Evolutionary conservation across 92 coral and sea anemone genomes (phyloP), one percentile per base, ranked within the genome.

Genomic region (Paramuricea clavata): DNA sequence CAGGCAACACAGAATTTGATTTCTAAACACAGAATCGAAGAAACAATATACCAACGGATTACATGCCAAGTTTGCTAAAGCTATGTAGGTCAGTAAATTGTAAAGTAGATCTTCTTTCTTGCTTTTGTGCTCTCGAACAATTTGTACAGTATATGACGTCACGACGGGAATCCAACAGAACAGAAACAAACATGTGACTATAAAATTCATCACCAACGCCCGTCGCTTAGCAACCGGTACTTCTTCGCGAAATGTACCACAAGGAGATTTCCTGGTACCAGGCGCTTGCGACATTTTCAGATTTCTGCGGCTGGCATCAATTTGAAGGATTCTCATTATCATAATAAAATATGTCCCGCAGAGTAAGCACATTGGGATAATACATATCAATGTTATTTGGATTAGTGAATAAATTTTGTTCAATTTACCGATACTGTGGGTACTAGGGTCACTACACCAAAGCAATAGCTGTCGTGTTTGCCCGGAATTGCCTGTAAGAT

Each of bases 101-200:
- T 89, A 92, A 23, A 97, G 85, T 0, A 94, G 86, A 27, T 87
- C 92, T 43, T 92, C 92, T 32, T 91, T 81, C 19, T 42, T 27
- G 68, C 67, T 87, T 41, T 73, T 69, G 60, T 90, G 83, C n/a
- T 91, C 91, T 28, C 85, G 88, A 12, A 91, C 65, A 30, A 93
- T 89, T 26, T 81, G 89, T 10, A 91, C 87, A 54, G 90, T 91
- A 75, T 89, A 90, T 57, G 93, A 85, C 65, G 97, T 88, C 11
- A 94, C 99, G 11, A 97, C 71, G 32, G 99, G 99, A 36, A 97
- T 90, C 91, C 97, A 94, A 75, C 99, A 94, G 73, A 97, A 94
- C 33, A 97, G 72, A 54, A 93, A 97, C 42, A 96, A 73, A 10
- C 95, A 93, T 94, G 93, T 95, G 47, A 97, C 99, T 13, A 97